Evolutionary conservation across 2,888 invertebrate genomes (phyloP).

Genomic region (Hymenopus coronatus): DNA sequence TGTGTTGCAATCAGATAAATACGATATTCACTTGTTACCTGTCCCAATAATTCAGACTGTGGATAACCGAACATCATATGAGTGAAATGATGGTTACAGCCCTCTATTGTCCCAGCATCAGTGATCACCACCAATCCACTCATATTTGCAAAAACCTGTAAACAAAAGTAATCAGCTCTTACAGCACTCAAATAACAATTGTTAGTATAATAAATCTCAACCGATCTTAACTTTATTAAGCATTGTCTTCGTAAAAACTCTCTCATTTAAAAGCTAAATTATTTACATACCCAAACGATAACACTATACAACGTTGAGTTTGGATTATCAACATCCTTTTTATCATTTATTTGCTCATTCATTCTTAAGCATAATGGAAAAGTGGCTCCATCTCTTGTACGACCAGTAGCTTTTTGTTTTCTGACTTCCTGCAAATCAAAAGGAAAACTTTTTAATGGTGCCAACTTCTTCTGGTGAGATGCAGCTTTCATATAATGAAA

Average conservation of each 20-base stretch:
- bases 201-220: too few species aligned
- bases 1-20: too few species aligned
- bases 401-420: conserved; percentile 64
- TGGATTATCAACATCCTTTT: conserved; percentile 27
- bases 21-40: conserved; percentile 44
- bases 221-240: too few species aligned
- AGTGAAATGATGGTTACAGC: conserved; percentile 66
- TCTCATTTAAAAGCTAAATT: too few species aligned
- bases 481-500: not conserved
- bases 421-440: conserved; percentile 46
- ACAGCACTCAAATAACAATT: too few species aligned
- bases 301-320: conserved; percentile 31
- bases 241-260: too few species aligned
- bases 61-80: conserved; percentile 63
- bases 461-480: not conserved
- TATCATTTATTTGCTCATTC: conserved; percentile 30
- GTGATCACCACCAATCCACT: conserved; percentile 64
- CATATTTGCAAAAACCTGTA: conserved; percentile 54
- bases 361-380: conserved; percentile 61
- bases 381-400: conserved; percentile 59
- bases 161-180: not conserved
- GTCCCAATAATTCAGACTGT: conserved; percentile 57
- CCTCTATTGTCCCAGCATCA: conserved; percentile 60
- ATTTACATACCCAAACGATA: conserved; percentile 50
- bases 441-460: not conserved